Percentiles rank a stretch among this genome's conserved stretches.
Conservation (phyloP, 2,113 vertebrate genomes). For the Machaerirhynchus nigripectus region DNA sequence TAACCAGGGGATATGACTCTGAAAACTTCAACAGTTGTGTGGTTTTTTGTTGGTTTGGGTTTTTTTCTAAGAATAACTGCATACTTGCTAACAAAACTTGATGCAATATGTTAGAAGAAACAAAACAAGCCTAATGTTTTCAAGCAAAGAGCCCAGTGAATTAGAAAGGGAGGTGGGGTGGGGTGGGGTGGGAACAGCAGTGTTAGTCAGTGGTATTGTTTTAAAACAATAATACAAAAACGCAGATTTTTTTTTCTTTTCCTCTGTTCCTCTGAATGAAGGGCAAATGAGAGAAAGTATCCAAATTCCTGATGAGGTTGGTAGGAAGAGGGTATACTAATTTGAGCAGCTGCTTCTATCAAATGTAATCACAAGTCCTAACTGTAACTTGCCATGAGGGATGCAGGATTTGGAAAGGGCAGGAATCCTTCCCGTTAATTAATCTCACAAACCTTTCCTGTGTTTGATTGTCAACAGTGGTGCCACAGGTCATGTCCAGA, state of each 20-base stretch:
- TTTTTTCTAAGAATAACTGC: neutral
- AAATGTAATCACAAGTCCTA: neutral
- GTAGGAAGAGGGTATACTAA: neutral
- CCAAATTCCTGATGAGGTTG: neutral
- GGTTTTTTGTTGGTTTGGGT: neutral
- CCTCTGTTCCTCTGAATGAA: neutral
- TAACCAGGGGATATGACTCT: neutral
- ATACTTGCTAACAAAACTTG: neutral
- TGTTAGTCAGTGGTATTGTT: conserved; percentile 5
- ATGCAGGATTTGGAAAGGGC: neutral
- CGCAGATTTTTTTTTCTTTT: neutral
- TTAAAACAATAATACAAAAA: neutral
- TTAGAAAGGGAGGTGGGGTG: neutral
- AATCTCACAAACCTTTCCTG: neutral
- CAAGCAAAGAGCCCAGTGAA: neutral
- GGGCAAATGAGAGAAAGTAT: neutral
- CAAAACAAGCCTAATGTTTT: neutral
- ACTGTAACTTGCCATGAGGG: neutral
- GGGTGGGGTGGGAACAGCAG: neutral
- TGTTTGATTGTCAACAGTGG: neutral
- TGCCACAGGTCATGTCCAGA: neutral
- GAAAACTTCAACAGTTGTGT: neutral
- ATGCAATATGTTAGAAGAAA: neutral
- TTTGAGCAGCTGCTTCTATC: neutral
- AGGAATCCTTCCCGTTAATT: neutral